A percentile compares a stretch with the other conserved stretches of the same genome.
Conservation (phyloP, 2,888 invertebrate genomes). For the Ennomos erosarius region DNA sequence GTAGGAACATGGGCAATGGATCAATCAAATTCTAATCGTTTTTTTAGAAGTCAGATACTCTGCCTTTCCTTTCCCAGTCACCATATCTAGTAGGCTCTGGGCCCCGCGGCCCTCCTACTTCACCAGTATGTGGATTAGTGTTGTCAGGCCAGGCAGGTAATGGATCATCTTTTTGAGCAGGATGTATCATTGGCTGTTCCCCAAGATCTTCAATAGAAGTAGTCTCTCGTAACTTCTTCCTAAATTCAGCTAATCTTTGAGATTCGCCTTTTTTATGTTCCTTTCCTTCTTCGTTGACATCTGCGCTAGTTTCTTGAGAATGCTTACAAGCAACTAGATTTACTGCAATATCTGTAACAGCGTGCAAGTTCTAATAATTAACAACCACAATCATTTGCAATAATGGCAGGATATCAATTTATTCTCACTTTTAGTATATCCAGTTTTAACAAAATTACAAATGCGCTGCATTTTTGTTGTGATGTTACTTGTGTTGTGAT, state of each 20-base stretch:
- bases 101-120: constrained; percentile 97
- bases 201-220: constrained; percentile 90
- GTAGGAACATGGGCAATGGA: background rate
- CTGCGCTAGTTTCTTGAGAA: constrained; percentile 50
- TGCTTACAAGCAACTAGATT: constrained; percentile 40
- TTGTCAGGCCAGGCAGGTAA: constrained; percentile 94
- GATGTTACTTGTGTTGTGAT: too few relatives aligned
- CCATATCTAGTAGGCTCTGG: constrained; percentile 99
- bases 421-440: too few relatives aligned
- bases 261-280: constrained; percentile 59
- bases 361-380: constrained; percentile 7
- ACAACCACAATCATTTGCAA: background rate
- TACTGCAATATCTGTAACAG: constrained; percentile 24
- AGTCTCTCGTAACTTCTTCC: constrained; percentile 90
- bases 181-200: constrained; percentile 89
- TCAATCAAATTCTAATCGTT: too few relatives aligned
- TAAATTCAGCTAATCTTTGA: constrained; percentile 87
- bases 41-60: constrained; percentile 96
- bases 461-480: too few relatives aligned
- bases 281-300: constrained; percentile 42
- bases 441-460: too few relatives aligned
- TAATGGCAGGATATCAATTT: background rate
- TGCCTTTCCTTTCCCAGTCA: constrained; percentile 99
- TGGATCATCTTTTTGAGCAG: constrained; percentile 92
- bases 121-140: constrained; percentile 96